Conservation (phyloP, 2,797 vertebrate species). For the Sphenopsis melanotis region DNA sequence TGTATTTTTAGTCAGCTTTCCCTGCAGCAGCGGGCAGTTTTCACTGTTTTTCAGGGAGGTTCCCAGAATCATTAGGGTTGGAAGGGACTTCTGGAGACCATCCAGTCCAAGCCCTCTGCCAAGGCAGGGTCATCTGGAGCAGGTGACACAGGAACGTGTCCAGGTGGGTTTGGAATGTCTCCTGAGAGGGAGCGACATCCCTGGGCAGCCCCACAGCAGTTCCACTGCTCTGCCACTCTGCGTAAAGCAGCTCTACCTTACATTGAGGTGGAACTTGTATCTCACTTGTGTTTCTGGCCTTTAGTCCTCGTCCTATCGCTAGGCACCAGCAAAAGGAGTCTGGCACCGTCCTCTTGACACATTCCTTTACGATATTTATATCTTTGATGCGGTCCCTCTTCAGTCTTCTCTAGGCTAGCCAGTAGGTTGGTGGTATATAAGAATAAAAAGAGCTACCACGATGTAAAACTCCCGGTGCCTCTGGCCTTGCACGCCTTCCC, state of each 20-base stretch:
- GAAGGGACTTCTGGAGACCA: neutral
- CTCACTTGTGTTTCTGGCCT: neutral
- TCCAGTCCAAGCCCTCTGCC: neutral
- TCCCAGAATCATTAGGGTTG: too few species aligned
- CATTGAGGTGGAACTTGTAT: too few species aligned
- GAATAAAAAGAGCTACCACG: neutral
- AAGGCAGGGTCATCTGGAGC: neutral
- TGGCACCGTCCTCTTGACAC: neutral
- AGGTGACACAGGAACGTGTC: neutral
- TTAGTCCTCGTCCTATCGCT: neutral
- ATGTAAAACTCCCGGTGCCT: rapidly evolving
- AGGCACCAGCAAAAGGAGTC: neutral
- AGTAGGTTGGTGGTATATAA: rapidly evolving
- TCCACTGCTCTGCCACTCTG: neutral
- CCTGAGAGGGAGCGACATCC: too few species aligned
- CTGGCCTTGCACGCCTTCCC: neutral
- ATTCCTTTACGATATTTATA: neutral
- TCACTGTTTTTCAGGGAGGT: neutral
- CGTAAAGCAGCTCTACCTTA: neutral
- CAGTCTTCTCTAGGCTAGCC: too few species aligned
- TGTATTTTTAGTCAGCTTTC: neutral
- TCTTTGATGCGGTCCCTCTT: neutral
- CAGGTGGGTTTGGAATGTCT: neutral
- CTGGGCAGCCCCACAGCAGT: neutral
- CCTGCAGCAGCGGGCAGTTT: neutral